phyloP scores from a whole-genome alignment of 2,888 invertebrate genomes.

The Drosophila austrosaltans region DNA sequence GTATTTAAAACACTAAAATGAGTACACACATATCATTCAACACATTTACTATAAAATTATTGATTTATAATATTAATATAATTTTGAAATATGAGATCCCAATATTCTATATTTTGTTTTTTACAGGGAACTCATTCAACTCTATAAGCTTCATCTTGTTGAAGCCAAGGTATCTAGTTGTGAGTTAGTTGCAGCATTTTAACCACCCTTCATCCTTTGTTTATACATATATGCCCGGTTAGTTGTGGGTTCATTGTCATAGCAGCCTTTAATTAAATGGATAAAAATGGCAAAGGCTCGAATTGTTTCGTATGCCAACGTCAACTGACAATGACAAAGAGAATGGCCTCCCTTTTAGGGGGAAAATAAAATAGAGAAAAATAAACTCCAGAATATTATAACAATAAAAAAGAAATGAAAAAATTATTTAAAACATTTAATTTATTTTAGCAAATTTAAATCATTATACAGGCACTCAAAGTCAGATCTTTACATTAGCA shows the following conservation, averaged over 20 bases:
- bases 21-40: too few relatives aligned
- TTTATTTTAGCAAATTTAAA: not conserved
- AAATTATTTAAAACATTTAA: not conserved
- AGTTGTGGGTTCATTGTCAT: constrained; percentile 41
- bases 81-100: too few relatives aligned
- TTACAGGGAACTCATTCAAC: not conserved
- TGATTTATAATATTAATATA: too few relatives aligned
- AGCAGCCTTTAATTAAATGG: constrained; percentile 61
- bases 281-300: constrained; percentile 35
- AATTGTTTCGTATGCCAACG: constrained; percentile 8
- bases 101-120: not conserved
- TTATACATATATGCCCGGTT: not conserved
- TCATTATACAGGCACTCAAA: not conserved
- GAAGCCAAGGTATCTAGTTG: not conserved
- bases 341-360: too few relatives aligned
- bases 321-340: not conserved
- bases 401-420: not conserved
- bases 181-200: not conserved
- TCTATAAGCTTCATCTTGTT: not conserved
- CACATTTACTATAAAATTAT: too few relatives aligned
- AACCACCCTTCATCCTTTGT: not conserved
- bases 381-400: not conserved
- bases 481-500: not conserved
- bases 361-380: not conserved
- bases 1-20: too few relatives aligned